Percentiles rank a stretch among this genome's conserved stretches.
Conservation (phyloP, 1,140 invertebrate species). For the Psilanteris sp. region DNA sequence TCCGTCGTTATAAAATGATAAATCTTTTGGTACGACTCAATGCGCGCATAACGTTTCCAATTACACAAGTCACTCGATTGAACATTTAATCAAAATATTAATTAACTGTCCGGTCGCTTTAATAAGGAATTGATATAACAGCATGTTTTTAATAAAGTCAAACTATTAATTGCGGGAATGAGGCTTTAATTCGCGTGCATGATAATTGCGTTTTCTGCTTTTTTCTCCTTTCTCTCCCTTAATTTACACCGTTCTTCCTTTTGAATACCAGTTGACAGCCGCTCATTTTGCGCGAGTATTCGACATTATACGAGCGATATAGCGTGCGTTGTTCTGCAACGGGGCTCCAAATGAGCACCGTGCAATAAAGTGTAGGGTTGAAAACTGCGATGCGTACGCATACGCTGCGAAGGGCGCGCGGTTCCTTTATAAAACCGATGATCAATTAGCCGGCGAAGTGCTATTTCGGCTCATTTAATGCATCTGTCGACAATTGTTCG, state of each 20-base stretch:
- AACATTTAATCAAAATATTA: constrained; percentile 57
- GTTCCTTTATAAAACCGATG: constrained; percentile 68
- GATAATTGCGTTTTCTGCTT: constrained; percentile 61
- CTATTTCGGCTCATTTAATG: constrained; percentile 56
- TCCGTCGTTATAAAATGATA: constrained; percentile 20
- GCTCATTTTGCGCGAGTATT: constrained; percentile 66
- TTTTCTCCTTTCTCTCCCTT: constrained; percentile 58
- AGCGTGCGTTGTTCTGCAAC: constrained; percentile 63
- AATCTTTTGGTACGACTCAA: constrained; percentile 39
- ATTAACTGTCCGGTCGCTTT: constrained; percentile 34
- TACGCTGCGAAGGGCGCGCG: constrained; percentile 58
- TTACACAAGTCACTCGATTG: constrained; percentile 34
- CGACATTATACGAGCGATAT: constrained; percentile 63
- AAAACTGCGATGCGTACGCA: constrained; percentile 59
- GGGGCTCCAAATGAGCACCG: constrained; percentile 57
- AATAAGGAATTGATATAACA: constrained; percentile 55
- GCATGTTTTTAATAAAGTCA: constrained; percentile 57
- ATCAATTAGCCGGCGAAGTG: constrained; percentile 67
- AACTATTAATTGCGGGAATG: constrained; percentile 49
- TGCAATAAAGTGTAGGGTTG: constrained; percentile 67
- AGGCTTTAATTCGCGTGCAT: constrained; percentile 59
- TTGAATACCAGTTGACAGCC: constrained; percentile 67
- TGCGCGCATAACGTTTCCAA: constrained; percentile 18
- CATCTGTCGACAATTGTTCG: constrained; percentile 60
- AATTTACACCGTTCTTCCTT: constrained; percentile 66